Evolutionary conservation across 2,888 invertebrate species (phyloP), one percentile per base, ranked within the genome.

Genomic region (Junonia oenone): DNA sequence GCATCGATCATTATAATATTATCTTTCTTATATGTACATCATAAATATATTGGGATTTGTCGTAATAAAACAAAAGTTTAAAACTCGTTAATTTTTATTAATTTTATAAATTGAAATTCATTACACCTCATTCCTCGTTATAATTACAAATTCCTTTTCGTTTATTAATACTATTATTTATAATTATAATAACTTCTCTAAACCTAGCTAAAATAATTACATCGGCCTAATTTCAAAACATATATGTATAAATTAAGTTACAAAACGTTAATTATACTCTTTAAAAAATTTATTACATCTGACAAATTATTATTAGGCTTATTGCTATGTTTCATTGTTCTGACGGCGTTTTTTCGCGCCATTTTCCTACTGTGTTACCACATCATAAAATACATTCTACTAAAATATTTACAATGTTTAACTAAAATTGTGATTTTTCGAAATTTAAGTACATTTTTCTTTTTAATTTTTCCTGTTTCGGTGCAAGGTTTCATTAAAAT

Each of bases 51-150:
- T n/a, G n/a, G 22, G 43, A 22, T 13, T 14, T 29, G 33, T 52
- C 43, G 11, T 31, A 56, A 54, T 54, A 38, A 59, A 63, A 67
- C 73, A 73, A 76, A 70, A 64, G 73, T 45, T 63, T 86, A 82
- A 88, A 89, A 89, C 88, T 88, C 88, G 79, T 87, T 82, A 87
- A 86, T 87, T 88, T 85, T 89, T 89, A 89, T 88, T 88, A 83
- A 83, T 86, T 88, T 88, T 88, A 88, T 88, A 89, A 89, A 89
- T 89, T 77, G 87, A 88, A 89, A 86, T 84, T 88, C 83, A 87
- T 86, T 86, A 88, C 86, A 88, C 80, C 83, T 78, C 75, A 73
- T 75, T 73, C 75, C 78, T 80, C 79, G 69, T 76, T 81, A 85
- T 87, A 86, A 74, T 89, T 89, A 89, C 89, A 89, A 89, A 89